A percentile compares a stretch with the other conserved stretches of the same genome.
Evolutionary conservation across 2,888 invertebrate species (phyloP).

Genomic region (Dorcus parallelipipedus): DNA sequence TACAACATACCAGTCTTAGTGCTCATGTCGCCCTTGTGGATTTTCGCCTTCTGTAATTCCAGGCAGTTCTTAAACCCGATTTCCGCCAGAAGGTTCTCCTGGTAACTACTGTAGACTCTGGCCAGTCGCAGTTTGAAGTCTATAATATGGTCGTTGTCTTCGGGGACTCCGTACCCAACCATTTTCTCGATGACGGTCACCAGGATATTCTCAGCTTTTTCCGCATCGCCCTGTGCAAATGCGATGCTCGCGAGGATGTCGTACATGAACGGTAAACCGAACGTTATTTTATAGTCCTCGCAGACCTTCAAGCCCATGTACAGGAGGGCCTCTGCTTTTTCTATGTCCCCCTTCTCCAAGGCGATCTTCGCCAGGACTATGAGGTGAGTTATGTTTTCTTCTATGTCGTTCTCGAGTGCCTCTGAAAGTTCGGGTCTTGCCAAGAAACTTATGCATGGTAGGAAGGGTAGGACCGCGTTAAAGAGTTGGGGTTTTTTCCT

Average conservation of each 20-base stretch:
- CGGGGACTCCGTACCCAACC: constrained; percentile 40
- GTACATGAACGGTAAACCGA: constrained; percentile 46
- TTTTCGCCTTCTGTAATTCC: constrained; percentile 43
- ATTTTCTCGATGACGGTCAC: constrained; percentile 47
- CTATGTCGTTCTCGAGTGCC: constrained; percentile 33
- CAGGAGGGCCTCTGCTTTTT: constrained; percentile 44
- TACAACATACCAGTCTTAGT: constrained; percentile 48
- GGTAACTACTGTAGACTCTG: constrained; percentile 45
- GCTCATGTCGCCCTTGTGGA: constrained; percentile 40
- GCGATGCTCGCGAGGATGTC: constrained; percentile 49
- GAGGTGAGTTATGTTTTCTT: constrained; percentile 44
- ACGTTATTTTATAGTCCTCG: constrained; percentile 43
- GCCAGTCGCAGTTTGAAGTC: constrained; percentile 49
- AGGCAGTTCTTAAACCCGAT: constrained; percentile 49
- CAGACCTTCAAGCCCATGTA: constrained; percentile 46
- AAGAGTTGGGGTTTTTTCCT: not conserved
- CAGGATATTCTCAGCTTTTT: constrained; percentile 45
- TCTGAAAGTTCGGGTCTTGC: constrained; percentile 4
- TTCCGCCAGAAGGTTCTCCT: constrained; percentile 44
- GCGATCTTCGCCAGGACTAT: constrained; percentile 42
- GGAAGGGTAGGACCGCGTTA: not conserved
- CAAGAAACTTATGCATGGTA: constrained; percentile 2
- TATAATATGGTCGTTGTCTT: constrained; percentile 44
- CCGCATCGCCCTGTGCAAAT: constrained; percentile 43
- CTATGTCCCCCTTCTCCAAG: constrained; percentile 42